Conservation (phyloP, 2,888 invertebrate genomes). For the Hesperia comma region DNA sequence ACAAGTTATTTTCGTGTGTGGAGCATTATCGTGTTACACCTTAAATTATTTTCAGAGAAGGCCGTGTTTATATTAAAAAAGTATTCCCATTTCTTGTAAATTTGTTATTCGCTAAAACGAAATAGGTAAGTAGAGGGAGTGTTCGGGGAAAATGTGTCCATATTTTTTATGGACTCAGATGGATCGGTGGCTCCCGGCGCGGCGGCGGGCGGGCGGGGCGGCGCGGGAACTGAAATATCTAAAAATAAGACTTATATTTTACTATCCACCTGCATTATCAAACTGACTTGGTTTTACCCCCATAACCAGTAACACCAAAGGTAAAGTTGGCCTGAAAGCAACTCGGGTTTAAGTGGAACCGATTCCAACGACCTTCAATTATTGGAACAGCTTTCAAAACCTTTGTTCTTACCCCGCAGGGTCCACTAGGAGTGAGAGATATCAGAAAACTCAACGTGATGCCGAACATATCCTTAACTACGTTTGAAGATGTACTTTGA, state of each 20-base stretch:
- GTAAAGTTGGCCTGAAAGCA: not conserved
- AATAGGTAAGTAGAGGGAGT: constrained; percentile 12
- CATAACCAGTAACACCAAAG: not conserved
- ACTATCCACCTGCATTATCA: not conserved
- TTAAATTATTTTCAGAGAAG: not conserved
- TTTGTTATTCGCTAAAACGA: constrained; percentile 17
- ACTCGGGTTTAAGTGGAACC: too few relatives aligned
- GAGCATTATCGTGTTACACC: too few relatives aligned
- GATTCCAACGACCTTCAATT: too few relatives aligned
- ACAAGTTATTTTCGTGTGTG: too few relatives aligned
- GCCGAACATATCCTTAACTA: too few relatives aligned
- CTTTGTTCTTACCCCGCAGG: too few relatives aligned
- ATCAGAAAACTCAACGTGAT: too few relatives aligned
- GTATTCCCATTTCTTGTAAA: not conserved
- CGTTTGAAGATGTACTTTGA: too few relatives aligned
- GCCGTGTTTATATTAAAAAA: not conserved
- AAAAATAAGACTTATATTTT: constrained; percentile 1
- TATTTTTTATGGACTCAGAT: constrained; percentile 33
- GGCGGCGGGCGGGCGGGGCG: not conserved
- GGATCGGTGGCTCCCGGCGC: constrained; percentile 19
- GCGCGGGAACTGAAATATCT: constrained; percentile 22
- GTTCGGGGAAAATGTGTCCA: constrained; percentile 24
- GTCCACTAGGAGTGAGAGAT: too few relatives aligned
- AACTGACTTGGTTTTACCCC: not conserved
- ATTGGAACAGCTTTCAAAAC: too few relatives aligned